Evolutionary conservation across 2,797 vertebrate genomes (phyloP).

Genomic region (Glossophaga mutica): DNA sequence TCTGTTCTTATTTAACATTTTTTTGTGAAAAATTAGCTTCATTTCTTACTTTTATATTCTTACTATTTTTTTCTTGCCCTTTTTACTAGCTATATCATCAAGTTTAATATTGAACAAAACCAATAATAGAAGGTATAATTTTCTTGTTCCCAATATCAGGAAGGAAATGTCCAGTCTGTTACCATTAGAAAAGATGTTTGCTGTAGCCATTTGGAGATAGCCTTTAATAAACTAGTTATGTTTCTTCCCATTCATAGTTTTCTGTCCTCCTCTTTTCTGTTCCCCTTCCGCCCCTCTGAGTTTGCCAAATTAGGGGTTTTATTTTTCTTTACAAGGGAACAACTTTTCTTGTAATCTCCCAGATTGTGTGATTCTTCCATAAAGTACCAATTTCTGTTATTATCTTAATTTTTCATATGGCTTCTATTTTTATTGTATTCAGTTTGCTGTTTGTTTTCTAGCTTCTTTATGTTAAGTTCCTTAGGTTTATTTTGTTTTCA

Average conservation of each 20-base stretch:
- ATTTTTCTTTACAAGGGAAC: background rate
- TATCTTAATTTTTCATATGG: background rate
- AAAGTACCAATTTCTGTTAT: background rate
- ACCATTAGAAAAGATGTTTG: background rate
- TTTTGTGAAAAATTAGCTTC: background rate
- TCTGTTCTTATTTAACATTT: background rate
- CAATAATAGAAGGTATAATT: background rate
- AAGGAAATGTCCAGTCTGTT: background rate
- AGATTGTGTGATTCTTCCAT: background rate
- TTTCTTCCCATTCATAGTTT: background rate
- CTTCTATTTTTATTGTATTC: background rate
- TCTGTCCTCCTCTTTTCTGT: rapidly evolving
- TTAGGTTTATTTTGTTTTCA: background rate
- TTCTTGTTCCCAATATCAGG: background rate
- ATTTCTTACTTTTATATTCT: background rate
- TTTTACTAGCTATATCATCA: background rate
- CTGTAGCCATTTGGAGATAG: background rate
- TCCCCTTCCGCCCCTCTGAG: background rate
- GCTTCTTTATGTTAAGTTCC: background rate
- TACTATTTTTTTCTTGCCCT: background rate
- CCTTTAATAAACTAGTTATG: background rate
- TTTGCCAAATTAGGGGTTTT: background rate
- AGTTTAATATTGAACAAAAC: background rate
- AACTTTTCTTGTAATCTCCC: background rate
- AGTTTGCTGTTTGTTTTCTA: background rate